Conservation (phyloP, 2,797 vertebrate genomes). For the Enteromius unitaeniatus region DNA sequence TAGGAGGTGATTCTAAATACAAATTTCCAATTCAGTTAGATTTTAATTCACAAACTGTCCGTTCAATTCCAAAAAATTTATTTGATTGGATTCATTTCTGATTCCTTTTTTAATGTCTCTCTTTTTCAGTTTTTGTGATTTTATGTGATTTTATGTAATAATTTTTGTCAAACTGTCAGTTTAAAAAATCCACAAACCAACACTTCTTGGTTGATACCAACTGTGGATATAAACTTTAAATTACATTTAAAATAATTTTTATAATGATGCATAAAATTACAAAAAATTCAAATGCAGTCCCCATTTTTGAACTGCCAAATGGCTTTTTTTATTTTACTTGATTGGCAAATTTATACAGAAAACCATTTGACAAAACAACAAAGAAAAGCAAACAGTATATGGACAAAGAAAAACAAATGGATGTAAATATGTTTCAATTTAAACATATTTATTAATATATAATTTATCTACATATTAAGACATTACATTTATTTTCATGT, state of each 20-base stretch:
- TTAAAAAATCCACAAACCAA: neutral
- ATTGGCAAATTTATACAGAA: neutral
- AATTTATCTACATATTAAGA: neutral
- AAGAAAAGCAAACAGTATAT: neutral
- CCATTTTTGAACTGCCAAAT: neutral
- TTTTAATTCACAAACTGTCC: neutral
- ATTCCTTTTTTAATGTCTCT: neutral
- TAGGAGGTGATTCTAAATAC: neutral
- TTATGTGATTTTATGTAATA: neutral
- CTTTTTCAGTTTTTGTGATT: neutral
- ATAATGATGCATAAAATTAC: neutral
- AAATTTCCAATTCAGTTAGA: neutral
- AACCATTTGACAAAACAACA: neutral
- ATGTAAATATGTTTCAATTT: neutral
- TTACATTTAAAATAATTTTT: neutral
- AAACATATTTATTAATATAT: neutral
- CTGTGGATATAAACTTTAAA: neutral
- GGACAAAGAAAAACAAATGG: neutral
- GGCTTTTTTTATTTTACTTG: neutral
- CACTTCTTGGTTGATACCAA: neutral
- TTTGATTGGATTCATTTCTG: neutral
- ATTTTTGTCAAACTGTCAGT: neutral
- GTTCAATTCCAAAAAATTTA: neutral
- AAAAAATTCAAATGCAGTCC: neutral
- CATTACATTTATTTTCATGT: neutral